Percentiles rank a stretch among this genome's conserved stretches.
phyloP scores from a whole-genome alignment of 2,888 invertebrate genomes.

The Nymphalis urticae region DNA sequence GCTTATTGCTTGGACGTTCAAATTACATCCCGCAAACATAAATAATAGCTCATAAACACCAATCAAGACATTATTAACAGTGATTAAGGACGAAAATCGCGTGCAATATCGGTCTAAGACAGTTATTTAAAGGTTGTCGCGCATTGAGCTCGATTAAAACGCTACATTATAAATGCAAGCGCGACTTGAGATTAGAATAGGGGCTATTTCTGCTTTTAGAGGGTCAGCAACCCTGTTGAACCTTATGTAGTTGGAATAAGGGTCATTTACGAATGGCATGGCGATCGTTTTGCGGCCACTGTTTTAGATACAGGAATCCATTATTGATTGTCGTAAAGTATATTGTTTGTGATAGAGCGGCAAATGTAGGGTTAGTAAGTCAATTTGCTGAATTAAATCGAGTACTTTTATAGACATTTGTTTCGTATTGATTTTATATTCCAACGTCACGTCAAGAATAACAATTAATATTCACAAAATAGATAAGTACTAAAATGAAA shows the following conservation, averaged over 20 bases:
- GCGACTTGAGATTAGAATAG: constrained; percentile 50
- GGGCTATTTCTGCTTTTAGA: constrained; percentile 44
- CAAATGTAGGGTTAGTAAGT: constrained; percentile 13
- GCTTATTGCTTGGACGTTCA: constrained; percentile 72
- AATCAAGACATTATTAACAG: constrained; percentile 35
- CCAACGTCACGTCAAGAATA: neutral
- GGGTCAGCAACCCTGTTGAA: constrained; percentile 24
- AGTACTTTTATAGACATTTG: neutral
- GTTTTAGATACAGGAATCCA: constrained; percentile 33
- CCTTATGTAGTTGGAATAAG: constrained; percentile 16
- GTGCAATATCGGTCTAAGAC: constrained; percentile 39
- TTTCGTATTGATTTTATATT: neutral
- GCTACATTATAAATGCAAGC: constrained; percentile 52
- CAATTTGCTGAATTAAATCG: constrained; percentile 1
- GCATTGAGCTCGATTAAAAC: constrained; percentile 55
- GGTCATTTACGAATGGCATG: neutral
- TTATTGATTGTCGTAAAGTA: constrained; percentile 37
- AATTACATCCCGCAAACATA: constrained; percentile 57
- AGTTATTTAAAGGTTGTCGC: constrained; percentile 40
- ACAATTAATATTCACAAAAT: neutral
- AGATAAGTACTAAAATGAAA: neutral
- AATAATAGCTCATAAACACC: constrained; percentile 39
- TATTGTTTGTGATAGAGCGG: constrained; percentile 16
- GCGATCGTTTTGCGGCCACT: constrained; percentile 20
- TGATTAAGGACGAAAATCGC: constrained; percentile 43